Base-by-base conservation (phyloP, 2,888 invertebrate genomes). In the Phaonia tiefii region DNA sequence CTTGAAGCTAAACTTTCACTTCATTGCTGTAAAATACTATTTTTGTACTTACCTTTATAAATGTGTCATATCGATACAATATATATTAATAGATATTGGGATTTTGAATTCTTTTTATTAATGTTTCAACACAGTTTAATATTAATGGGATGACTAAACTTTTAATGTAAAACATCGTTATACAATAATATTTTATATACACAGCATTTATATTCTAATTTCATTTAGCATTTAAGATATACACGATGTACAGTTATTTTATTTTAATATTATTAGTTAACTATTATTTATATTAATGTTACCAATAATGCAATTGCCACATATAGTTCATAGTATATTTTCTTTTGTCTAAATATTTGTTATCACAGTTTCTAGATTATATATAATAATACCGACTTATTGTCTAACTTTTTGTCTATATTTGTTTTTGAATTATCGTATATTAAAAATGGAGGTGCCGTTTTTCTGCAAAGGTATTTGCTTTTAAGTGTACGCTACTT, bases 301-400 rank as follows among this genome's bases (percentile, higher is more conserved):
- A 56, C 44, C 56, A 39, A 56, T 70, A 70, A 65, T 25, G 31
- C 49, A 75, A 69, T 75, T 60, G 67, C 67, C 51, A 75, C 69
- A 75, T 69, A 75, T 58, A 75, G 31, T 67, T 42, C 11, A 20
- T 56, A 26, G 13, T 26, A 26, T 60, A 17, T 58, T 74, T 37
- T 37, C n/a, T 60, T 60, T 31, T 60, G n/a, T 60, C n/a, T 60
- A 37, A 60, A 39, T 75, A 75, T 56, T n/a, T 66, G 67, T 75
- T 75, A 75, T 75, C 75, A 75, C 75, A 75, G 75, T 66, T 75
- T 75, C 69, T 67, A 67, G 26, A 31, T 67, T 49, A 39, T 31
- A 31, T 31, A 31, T 31, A 8, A n/a, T n/a, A n/a, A n/a, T n/a
- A n/a, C n/a, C n/a, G n/a, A n/a, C n/a, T n/a, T n/a, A n/a, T n/a